Evolutionary conservation across 2,888 invertebrate species (phyloP), one percentile per base, ranked within the genome.

Genomic region (Hypsopygia costalis): DNA sequence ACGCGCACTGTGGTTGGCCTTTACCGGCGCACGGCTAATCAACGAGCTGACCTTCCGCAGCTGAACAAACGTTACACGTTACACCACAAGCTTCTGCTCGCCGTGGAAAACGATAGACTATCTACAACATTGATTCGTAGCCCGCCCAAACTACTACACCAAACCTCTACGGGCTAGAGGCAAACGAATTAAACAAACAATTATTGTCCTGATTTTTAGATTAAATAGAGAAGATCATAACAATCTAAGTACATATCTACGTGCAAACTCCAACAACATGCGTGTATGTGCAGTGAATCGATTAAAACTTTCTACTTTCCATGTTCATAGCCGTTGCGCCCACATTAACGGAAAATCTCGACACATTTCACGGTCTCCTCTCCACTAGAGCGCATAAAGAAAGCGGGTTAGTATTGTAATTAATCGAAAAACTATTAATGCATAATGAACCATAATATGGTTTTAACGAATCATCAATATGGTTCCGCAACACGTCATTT

Each of bases 1-100:
- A 86, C 89, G 85, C 79, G 83, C 81, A 70, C 77, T 86, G 88
- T 81, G 87, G 88, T 87, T 72, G 78, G 81, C 85, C 86, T 87
- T 81, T 83, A 81, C 81, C 79, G 81, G 80, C 69, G 72, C 81
- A 72, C 78, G 75, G 80, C 86, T 86, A 88, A 87, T 87, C 87
- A 87, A 86, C 87, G 82, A 55, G 68, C 85, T 85, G 85, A 81
- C 86, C 85, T 86, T 85, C 76, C 81, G 69, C 75, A 69, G 74
- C 72, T 74, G 70, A 75, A 81, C 85, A 78, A 81, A 80, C 80
- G 71, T 63, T 53, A 51, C 53, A 80, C 80, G 71, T 63, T 53
- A 51, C 53, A 61, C 66, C 67, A 63, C 70, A 71, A 62, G 46
- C 54, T 58, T 54, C 48, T 50, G 59, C 59, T 62, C 54, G 54